These are phyloP conservation scores for Xestobium rufovillosum DNA, from an alignment of 2,888 invertebrate species.

Conservation along the genomic window DNA sequence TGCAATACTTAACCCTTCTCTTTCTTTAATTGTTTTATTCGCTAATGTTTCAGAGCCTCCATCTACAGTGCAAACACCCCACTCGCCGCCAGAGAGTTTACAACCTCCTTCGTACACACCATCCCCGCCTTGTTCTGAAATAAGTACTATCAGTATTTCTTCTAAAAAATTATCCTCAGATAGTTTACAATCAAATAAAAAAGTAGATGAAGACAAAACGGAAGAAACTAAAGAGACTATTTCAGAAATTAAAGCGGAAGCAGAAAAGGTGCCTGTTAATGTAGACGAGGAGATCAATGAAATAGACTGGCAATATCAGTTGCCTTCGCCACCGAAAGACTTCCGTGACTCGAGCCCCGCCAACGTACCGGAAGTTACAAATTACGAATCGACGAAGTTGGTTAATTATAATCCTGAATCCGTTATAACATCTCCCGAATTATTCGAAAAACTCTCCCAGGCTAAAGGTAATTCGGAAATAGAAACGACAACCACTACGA, in stretches of 20 bases:
- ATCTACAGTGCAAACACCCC: neutral
- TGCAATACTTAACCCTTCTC: neutral
- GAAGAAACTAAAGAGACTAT: conserved; percentile 25
- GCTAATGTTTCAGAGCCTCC: neutral
- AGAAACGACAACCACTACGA: conserved; percentile 17
- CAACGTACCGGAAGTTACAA: conserved; percentile 25
- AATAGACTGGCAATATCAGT: conserved; percentile 48
- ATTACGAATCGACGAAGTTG: conserved; percentile 27
- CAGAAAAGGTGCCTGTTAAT: too few relatives aligned
- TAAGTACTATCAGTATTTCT: conserved; percentile 4
- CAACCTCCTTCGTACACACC: conserved; percentile 1
- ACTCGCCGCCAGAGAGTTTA: neutral
- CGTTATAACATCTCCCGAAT: conserved; percentile 39
- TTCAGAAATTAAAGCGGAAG: conserved; percentile 19
- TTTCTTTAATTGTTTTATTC: neutral
- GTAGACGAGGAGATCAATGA: conserved; percentile 24
- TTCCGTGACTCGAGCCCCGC: conserved; percentile 46
- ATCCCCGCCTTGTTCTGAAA: neutral
- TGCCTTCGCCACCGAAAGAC: conserved; percentile 54
- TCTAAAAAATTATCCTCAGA: conserved; percentile 22
- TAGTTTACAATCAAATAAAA: conserved; percentile 13
- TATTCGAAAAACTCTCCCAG: conserved; percentile 37
- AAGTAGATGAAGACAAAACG: conserved; percentile 14
- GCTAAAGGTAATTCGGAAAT: conserved; percentile 8
- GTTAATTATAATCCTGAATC: conserved; percentile 33